Conservation (phyloP, 2,113 vertebrate genomes). For the Oceanites oceanicus region DNA sequence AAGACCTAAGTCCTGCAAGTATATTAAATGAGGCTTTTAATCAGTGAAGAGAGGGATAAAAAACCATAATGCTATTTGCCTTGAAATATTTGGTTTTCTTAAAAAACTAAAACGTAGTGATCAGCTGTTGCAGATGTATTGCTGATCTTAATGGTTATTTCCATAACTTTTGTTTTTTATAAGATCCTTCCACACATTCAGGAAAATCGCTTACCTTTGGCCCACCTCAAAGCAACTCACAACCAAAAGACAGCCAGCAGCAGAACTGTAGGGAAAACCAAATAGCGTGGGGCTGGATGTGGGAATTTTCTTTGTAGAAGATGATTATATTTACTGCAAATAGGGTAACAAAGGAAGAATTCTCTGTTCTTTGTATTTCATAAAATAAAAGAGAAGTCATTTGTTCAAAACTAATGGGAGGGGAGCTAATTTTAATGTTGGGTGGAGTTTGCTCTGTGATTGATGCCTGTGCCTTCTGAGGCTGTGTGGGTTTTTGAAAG, state of each 20-base stretch:
- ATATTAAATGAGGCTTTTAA: background rate
- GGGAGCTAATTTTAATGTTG: background rate
- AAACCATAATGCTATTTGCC: background rate
- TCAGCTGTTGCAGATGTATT: background rate
- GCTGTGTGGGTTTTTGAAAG: background rate
- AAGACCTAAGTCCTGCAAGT: background rate
- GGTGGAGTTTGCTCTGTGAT: background rate
- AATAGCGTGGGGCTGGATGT: background rate
- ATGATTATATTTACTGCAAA: background rate
- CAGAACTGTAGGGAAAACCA: background rate
- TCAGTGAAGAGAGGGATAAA: background rate
- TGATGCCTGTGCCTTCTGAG: background rate
- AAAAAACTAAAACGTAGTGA: background rate
- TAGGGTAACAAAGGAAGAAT: background rate
- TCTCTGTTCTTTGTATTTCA: background rate
- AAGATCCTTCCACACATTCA: background rate
- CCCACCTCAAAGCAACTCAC: background rate
- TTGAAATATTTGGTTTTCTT: rapidly evolving
- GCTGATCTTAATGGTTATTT: background rate
- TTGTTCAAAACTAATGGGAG: background rate
- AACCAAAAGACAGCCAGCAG: background rate
- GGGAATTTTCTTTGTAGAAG: background rate
- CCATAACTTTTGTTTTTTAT: background rate
- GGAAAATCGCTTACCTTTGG: background rate
- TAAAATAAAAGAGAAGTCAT: background rate